Base-by-base conservation (phyloP, 2,888 invertebrate species). In the Mycalesis mineus region DNA sequence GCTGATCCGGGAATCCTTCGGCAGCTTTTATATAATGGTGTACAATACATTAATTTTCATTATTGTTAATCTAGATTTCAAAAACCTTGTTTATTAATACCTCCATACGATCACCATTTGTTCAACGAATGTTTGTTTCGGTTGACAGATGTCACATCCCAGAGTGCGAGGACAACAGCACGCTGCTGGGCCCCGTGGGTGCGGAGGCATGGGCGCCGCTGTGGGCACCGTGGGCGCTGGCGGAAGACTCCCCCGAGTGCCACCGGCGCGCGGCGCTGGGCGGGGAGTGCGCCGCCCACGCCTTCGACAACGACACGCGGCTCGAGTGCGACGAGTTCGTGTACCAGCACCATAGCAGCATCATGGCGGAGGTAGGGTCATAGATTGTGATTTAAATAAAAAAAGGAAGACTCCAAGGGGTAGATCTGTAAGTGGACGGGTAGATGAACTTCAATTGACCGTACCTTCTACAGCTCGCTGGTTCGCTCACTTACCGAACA, bases 281-380 rank as follows among this genome's bases (percentile, higher is more conserved):
- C 56, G 70, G 62, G 60, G 62, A 54, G 48, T 91, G 91, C 68
- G 64, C 68, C 1, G 63, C 67, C 0, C 64, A 58, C 41, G 74
- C 80, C 59, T 91, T 91, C 70, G 76, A 80, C 62, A 84, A 83
- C 67, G 60, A 61, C 61, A 75, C 80, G 3, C 39, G 56, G 5
- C 45, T 74, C 3, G 62, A 67, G 22, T 92, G 91, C 66, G 80
- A 86, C 9, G 65, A 74, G 33, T 91, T 83, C 73, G 79, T 92
- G 13, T 92, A 90, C 67, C 81, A 89, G 66, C 77, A 81, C 9
- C 77, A 81, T 57, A 80, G 80, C 67, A 91, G 91, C 48, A 91
- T 92, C 49, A 84, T 90, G 6, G 84, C 85, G 57, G 91, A 92
- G 88, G 92, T 92, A n/a, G n/a, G n/a, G n/a, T n/a, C n/a, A n/a